phyloP scores from a whole-genome alignment of 2,888 invertebrate genomes.

The Podabrus alpinus region DNA sequence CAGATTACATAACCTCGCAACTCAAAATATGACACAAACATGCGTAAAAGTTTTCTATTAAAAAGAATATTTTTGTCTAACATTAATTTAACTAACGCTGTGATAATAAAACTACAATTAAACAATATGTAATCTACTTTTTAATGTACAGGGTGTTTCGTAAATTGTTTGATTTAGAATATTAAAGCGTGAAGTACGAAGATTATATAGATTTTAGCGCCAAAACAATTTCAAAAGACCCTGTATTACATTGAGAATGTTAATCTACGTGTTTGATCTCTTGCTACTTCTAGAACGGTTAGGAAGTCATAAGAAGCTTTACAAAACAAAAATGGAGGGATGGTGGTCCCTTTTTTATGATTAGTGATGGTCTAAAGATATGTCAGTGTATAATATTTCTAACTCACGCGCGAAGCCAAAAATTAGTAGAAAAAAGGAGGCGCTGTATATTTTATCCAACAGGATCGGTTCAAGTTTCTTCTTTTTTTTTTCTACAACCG shows the following conservation, averaged over 20 bases:
- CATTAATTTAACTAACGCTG: background rate
- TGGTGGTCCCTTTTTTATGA: background rate
- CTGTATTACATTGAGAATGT: background rate
- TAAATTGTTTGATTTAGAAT: background rate
- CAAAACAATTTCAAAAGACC: background rate
- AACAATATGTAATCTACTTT: background rate
- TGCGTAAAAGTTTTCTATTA: background rate
- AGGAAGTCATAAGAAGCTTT: background rate
- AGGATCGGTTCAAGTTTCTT: background rate
- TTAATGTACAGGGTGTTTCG: background rate
- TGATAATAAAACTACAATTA: background rate
- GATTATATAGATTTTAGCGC: background rate
- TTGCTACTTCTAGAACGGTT: background rate
- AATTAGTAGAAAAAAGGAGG: background rate
- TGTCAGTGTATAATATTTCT: background rate
- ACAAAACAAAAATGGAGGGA: background rate
- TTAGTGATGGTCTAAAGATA: constrained; percentile 2
- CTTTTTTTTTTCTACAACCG: too few relatives aligned
- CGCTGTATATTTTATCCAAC: background rate
- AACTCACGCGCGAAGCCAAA: background rate
- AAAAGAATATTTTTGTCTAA: background rate
- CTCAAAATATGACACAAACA: background rate
- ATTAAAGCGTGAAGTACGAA: background rate
- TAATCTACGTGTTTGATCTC: background rate
- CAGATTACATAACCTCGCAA: background rate